Evolutionary conservation across 1,140 invertebrate genomes (phyloP).

Genomic region (Lethrus apterus): DNA sequence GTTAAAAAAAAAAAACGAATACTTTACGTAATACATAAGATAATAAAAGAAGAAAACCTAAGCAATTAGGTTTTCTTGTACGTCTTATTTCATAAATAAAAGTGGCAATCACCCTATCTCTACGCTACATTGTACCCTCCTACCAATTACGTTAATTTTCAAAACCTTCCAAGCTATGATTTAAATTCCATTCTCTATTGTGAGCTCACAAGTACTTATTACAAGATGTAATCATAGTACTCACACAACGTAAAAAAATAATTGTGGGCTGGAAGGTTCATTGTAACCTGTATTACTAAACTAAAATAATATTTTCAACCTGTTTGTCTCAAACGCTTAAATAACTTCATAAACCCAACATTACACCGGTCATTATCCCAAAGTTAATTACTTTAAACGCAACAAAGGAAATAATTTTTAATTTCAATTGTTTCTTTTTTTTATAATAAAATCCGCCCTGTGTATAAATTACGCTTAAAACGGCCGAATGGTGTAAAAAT

Average conservation of each 20-base stretch:
- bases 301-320: too few relatives aligned
- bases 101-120: slow-evolving; percentile 15
- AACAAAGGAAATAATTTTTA: too few relatives aligned
- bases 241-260: slow-evolving; percentile 19
- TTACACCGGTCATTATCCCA: too few relatives aligned
- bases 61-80: slow-evolving; percentile 10
- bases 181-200: slow-evolving; percentile 25
- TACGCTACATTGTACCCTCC: slow-evolving; percentile 17
- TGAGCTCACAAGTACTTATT: slow-evolving; percentile 20
- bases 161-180: slow-evolving; percentile 15
- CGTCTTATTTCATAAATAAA: slow-evolving; percentile 15
- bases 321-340: too few relatives aligned
- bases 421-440: neutral
- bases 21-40: too few relatives aligned
- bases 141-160: slow-evolving; percentile 29
- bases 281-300: slow-evolving; percentile 14
- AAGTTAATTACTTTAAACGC: too few relatives aligned
- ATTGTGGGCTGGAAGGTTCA: slow-evolving; percentile 16
- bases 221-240: slow-evolving; percentile 24
- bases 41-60: too few relatives aligned
- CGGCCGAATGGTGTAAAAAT: neutral
- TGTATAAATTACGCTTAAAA: neutral
- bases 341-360: too few relatives aligned
- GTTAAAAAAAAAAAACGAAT: too few relatives aligned
- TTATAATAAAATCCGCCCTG: neutral